Conservation (phyloP, 1,140 invertebrate genomes). For the Bursaphelenchus mucronatus region DNA sequence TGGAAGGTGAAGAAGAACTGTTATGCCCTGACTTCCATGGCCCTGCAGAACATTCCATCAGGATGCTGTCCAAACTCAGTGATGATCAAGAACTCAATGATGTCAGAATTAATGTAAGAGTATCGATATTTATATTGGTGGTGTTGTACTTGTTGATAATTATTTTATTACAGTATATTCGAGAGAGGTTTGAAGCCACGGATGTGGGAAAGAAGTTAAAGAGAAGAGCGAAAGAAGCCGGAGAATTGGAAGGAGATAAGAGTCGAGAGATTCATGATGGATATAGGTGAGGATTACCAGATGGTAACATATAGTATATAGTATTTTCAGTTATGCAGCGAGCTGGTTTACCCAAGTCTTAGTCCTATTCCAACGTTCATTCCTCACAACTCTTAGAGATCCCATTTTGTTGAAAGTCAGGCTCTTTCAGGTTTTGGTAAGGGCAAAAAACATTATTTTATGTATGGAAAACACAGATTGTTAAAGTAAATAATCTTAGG, state of each 20-base stretch:
- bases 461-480: not conserved
- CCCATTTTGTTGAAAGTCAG: slow-evolving; percentile 80
- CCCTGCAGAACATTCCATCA: slow-evolving; percentile 70
- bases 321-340: slow-evolving; percentile 70
- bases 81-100: slow-evolving; percentile 19
- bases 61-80: slow-evolving; percentile 65
- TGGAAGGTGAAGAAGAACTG: slow-evolving; percentile 14
- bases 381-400: slow-evolving; percentile 78
- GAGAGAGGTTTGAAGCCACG: slow-evolving; percentile 74
- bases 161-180: slow-evolving; percentile 66
- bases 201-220: slow-evolving; percentile 66
- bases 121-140: slow-evolving; percentile 62
- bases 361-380: slow-evolving; percentile 81
- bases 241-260: slow-evolving; percentile 4
- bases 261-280: slow-evolving; percentile 36
- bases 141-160: slow-evolving; percentile 49
- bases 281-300: slow-evolving; percentile 24
- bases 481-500: slow-evolving; percentile 65
- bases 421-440: slow-evolving; percentile 79
- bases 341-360: slow-evolving; percentile 79
- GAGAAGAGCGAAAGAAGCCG: slow-evolving; percentile 3
- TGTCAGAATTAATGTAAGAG: slow-evolving; percentile 51
- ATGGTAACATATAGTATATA: not conserved
- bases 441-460: slow-evolving; percentile 54
- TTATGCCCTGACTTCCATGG: slow-evolving; percentile 68